Base-by-base conservation (phyloP, 2,113 vertebrate species). In the Scolopax mira region DNA sequence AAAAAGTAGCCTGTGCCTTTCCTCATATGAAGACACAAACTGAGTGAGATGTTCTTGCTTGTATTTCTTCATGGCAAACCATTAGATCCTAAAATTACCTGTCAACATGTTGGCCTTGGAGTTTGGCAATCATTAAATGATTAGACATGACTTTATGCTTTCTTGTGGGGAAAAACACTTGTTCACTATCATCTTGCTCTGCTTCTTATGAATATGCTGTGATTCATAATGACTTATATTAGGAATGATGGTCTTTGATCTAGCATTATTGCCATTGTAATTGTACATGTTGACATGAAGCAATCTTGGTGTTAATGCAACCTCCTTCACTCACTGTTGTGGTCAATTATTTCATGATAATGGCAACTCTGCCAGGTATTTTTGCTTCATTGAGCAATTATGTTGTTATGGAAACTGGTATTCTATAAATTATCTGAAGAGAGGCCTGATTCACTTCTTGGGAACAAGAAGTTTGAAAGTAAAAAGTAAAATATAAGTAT, bases 341-440 rank as follows among this genome's bases (percentile, higher is more conserved):
- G 93, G 90, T 96, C 87, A 96, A 84, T 92, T 95, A 79, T 94
- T 54, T 91, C 82, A 80, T 78, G 48, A 66, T 79, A 96, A 92
- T 58, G 61, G 39, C 57, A 92, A 90, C 74, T 88, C 74, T 93
- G 77, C 49, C 85, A 94, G 72, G 94, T 84, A 61, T 96, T 90
- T 93, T 88, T 95, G 67, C 78, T 85, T 95, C 84, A 79, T 75
- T 93, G 85, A 96, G 84, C 84, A 93, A 64, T 96, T 86, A 73
- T 44, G 79, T 97, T 97, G 95, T 96, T 97, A 96, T 93, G 86
- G 94, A 79, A 96, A 96, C 87, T 61, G 71, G 18, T 77, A 39
- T 94, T 95, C 82, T 91, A 82, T 86, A 83, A 97, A 89, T 79
- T 88, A 73, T 93, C 42, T 84, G 44, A 89, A 74, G 57, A 86